Conservation (phyloP, 2,797 vertebrate genomes). For the Artibeus jamaicensis region DNA sequence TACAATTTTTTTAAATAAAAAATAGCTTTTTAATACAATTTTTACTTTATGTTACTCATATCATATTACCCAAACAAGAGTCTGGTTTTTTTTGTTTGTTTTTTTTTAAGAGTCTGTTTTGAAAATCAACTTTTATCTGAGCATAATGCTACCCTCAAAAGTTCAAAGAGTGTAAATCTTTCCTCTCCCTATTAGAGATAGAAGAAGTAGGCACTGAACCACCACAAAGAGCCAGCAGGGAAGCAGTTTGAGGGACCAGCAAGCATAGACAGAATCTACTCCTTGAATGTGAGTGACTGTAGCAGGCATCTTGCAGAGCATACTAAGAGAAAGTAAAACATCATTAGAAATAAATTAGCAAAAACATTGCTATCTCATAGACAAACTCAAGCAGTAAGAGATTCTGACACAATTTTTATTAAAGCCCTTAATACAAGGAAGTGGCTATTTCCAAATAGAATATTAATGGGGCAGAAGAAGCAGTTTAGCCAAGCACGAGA, state of each 20-base stretch:
- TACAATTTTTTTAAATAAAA: background rate
- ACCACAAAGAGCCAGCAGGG: background rate
- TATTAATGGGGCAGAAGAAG: background rate
- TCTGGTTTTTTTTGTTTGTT: too few relatives aligned
- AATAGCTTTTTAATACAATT: background rate
- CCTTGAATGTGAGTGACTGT: background rate
- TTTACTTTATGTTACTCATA: background rate
- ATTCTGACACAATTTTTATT: background rate
- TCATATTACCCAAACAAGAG: background rate
- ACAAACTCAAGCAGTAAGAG: background rate
- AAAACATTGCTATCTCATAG: constrained; percentile 33
- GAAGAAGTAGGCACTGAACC: background rate
- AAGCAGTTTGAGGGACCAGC: background rate
- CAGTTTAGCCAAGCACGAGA: background rate
- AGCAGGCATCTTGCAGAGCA: background rate
- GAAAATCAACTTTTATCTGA: background rate
- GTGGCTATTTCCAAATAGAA: background rate
- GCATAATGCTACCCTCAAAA: background rate
- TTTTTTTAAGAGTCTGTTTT: background rate
- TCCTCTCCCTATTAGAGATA: background rate
- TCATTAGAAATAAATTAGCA: constrained; percentile 47
- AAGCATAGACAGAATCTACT: background rate
- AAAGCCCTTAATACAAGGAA: background rate
- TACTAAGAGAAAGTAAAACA: constrained; percentile 15
- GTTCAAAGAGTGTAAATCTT: background rate